Conservation (phyloP, 2,797 vertebrate species). For the Ptychadena robeensis region DNA sequence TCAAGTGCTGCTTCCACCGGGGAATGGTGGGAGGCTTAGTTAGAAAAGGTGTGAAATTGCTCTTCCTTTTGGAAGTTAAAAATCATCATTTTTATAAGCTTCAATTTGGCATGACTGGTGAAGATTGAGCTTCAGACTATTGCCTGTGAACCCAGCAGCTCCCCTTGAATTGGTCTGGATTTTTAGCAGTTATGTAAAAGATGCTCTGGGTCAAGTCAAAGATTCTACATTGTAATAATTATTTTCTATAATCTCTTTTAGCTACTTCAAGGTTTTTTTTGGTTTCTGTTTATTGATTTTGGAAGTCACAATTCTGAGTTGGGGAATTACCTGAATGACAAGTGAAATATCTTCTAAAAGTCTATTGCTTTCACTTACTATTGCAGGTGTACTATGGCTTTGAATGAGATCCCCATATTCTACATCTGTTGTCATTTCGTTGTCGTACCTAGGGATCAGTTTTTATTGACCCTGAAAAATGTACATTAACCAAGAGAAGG, state of each 20-base stretch:
- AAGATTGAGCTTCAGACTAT: neutral
- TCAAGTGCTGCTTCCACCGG: conserved; percentile 60
- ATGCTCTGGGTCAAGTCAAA: neutral
- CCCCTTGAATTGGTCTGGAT: neutral
- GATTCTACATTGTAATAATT: neutral
- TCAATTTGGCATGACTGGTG: conserved; percentile 52
- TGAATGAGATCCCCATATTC: too few species aligned
- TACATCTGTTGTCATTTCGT: too few species aligned
- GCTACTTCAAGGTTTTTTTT: too few species aligned
- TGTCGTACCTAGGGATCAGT: too few species aligned
- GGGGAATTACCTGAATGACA: too few species aligned
- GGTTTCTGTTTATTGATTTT: too few species aligned
- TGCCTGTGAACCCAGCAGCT: conserved; percentile 1
- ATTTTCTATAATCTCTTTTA: neutral
- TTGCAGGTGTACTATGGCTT: too few species aligned
- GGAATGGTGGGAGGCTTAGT: conserved; percentile 47
- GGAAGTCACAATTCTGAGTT: too few species aligned
- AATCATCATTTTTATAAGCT: conserved; percentile 62
- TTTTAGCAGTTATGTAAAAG: neutral
- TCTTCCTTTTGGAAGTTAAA: conserved; percentile 61
- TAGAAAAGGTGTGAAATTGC: conserved; percentile 63
- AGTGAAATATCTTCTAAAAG: too few species aligned
- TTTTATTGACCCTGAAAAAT: too few species aligned
- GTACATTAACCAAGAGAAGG: too few species aligned
- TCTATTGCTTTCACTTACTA: too few species aligned